Base-by-base conservation (phyloP, 2,113 vertebrate species). In the Lagopus leucura region DNA sequence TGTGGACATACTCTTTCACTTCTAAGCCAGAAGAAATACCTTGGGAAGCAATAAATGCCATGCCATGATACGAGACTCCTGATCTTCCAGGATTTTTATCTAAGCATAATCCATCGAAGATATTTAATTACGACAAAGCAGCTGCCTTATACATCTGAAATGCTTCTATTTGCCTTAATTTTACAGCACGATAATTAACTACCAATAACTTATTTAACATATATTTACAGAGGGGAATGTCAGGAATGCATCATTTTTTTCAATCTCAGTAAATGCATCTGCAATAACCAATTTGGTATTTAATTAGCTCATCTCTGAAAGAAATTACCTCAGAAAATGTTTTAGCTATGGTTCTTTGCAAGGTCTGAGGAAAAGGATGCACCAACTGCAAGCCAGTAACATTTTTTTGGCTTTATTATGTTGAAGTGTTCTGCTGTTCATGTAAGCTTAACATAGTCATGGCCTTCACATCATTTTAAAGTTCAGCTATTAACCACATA, bases 281-380 rank as follows among this genome's bases (percentile, higher is more conserved):
- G 4, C 52, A 75, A 69, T 80, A 94, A 94, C 55, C 69, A 88
- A 94, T 82, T 88, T 81, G 21, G 5, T 80, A 72, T 94, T 93
- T 94, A 93, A 94, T 97, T 88, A 94, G 72, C 87, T 94, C 75
- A 95, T 92, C 92, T 88, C 50, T 86, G 89, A 96, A 88, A 77
- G 87, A 89, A 93, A 71, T 38, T 54, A 66, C 80, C 85, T 76
- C 67, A 70, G 60, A 55, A 82, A 64, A 57, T 6, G 1, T 24
- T 32, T 70, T 92, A 60, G 57, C 64, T 85, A 1, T 32, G 82
- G 40, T 70, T 34, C 47, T 91, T 55, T 67, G 60, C 40, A 88
- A 75, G 19, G 61, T 91, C 69, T 94, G 75, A 52, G 72, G 45
- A 42, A 73, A 17, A 86, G 32, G 64, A 80, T 67, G 79, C 72